Base-by-base conservation (phyloP, 2,888 invertebrate species). In the Caenorhabditis sp. region DNA sequence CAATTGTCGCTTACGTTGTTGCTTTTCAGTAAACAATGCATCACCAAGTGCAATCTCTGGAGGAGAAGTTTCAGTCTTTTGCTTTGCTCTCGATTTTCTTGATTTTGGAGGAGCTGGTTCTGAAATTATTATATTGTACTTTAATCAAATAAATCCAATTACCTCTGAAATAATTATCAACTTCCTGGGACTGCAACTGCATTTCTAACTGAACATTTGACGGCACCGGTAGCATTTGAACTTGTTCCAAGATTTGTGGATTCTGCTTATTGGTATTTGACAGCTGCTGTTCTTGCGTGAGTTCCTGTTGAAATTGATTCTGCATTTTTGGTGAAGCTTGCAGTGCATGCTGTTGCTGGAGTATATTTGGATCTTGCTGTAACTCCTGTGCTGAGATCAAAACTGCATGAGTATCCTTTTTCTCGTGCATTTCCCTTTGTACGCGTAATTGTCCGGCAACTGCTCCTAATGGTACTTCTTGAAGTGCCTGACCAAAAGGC, bases 401-500 rank as follows among this genome's bases (percentile, higher is more conserved):
- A 5, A 15, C 40, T 9, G 26, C 3, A 11, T 15, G 22, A 15
- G 9, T 32, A 4, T 32, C 40, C 2, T 2, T 13, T 13, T 40
- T 5, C 13, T 5, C 13, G 13, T 13, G 1, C 20, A 44, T 20
- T 51, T 60, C 53, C 55, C 50, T 68, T 22, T 68, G 67, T 50
- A 60, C 58, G n/a, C 15, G 40, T 37, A 68, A 26, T 24, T 76
- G 76, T 22, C 53, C 67, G 4, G 53, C 67, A 8, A 76, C 51
- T 67, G 50, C 58, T 60, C 51, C 76, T 44, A 61, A 32, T 18
- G 67, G 61, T 67, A 55, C 40, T 35, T 61, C 32, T 18, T 24
- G 26, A 5, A 76, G 26, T 11, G 76, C 76, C 44, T 61, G 67
- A 6, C 61, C 67, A 9, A 76, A 26, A 37, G 76, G 44, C 76